phyloP scores from a whole-genome alignment of 2,113 vertebrate species.

The Perca schrenkii region DNA sequence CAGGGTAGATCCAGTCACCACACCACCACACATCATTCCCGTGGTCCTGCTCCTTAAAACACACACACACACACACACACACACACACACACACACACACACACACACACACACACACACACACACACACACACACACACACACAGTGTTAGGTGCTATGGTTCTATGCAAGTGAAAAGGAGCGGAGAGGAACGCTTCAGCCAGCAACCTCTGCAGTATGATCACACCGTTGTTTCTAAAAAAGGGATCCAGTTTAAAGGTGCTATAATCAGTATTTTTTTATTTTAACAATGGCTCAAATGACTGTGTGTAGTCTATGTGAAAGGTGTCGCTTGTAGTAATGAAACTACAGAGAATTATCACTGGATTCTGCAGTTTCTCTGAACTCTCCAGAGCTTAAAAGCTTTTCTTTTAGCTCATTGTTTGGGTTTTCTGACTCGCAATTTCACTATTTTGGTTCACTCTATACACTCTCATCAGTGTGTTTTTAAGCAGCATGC shows the following conservation, averaged over 20 bases:
- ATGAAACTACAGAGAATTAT: too few relatives aligned
- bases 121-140: neutral
- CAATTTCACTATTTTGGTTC: too few relatives aligned
- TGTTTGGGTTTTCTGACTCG: too few relatives aligned
- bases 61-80: conserved; percentile 12
- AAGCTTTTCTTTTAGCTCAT: too few relatives aligned
- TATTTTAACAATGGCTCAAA: neutral
- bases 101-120: neutral
- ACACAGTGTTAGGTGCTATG: conserved; percentile 18
- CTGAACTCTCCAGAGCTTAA: too few relatives aligned
- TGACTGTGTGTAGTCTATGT: neutral
- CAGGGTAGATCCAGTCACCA: conserved; percentile 52
- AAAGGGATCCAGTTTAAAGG: neutral
- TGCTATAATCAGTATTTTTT: neutral
- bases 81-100: conserved; percentile 18
- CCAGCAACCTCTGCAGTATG: neutral
- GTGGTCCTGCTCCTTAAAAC: conserved; percentile 30
- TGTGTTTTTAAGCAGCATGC: too few relatives aligned
- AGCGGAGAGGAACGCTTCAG: neutral
- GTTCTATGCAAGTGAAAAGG: neutral
- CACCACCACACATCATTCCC: conserved; percentile 50
- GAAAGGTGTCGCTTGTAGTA: too few relatives aligned
- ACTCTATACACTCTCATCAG: too few relatives aligned
- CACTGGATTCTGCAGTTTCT: too few relatives aligned
- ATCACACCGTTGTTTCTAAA: conserved; percentile 14